A percentile compares a stretch with the other conserved stretches of the same genome.
Evolutionary conservation across 1,140 invertebrate genomes (phyloP).

Genomic region (Apis cerana): DNA sequence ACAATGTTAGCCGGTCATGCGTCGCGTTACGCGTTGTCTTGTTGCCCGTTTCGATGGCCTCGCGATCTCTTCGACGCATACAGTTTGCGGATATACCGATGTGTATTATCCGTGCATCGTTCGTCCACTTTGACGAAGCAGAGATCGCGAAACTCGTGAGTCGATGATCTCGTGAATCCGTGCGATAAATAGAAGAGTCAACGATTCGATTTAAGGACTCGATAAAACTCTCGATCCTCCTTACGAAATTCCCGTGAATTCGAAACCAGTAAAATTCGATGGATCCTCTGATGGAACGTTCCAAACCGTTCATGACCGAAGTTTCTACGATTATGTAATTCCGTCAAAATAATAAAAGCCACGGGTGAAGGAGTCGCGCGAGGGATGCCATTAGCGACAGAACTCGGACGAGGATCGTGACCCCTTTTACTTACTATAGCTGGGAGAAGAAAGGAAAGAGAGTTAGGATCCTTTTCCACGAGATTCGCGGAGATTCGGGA

Average conservation of each 20-base stretch:
- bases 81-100: background rate
- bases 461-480: background rate
- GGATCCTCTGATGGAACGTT: background rate
- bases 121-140: conserved; percentile 1
- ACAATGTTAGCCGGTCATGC: conserved; percentile 51
- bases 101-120: background rate
- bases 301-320: background rate
- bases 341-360: conserved; percentile 27
- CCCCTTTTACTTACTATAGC: background rate
- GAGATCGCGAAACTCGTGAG: background rate
- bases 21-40: conserved; percentile 49
- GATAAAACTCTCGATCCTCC: background rate
- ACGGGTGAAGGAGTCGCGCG: background rate
- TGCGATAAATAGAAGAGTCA: background rate
- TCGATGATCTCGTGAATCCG: background rate
- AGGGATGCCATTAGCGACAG: conserved; percentile 6
- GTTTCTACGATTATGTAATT: conserved; percentile 9
- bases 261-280: conserved; percentile 15
- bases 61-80: background rate
- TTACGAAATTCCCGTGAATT: background rate
- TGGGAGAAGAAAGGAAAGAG: background rate
- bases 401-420: conserved; percentile 47
- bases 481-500: conserved; percentile 32
- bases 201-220: background rate
- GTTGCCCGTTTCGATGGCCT: conserved; percentile 51